These are phyloP conservation scores for Tangara arthus DNA, from an alignment of 2,797 vertebrate genomes.

Conservation along the genomic window DNA sequence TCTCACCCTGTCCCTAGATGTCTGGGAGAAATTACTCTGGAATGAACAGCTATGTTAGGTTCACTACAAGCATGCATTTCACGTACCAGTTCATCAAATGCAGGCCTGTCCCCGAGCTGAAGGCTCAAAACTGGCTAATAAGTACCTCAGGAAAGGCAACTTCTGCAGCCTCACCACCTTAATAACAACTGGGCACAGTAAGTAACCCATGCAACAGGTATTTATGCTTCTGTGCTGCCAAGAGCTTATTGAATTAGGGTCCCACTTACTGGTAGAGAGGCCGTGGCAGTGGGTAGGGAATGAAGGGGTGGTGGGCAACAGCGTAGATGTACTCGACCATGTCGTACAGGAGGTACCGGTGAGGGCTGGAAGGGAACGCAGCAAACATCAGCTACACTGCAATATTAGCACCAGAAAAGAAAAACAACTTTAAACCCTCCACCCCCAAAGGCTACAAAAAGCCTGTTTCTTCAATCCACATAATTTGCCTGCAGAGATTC, in stretches of 20 bases:
- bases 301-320: conserved; percentile 77
- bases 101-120: neutral
- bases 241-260: neutral
- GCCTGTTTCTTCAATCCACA: neutral
- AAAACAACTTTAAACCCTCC: neutral
- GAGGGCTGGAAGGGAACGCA: conserved; percentile 77
- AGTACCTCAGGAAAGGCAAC: neutral
- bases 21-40: neutral
- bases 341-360: conserved; percentile 88
- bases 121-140: neutral
- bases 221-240: neutral
- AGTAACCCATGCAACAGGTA: neutral
- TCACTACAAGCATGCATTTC: neutral
- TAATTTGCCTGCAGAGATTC: neutral
- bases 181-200: neutral
- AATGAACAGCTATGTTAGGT: neutral
- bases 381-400: neutral
- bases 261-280: conserved; percentile 87
- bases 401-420: neutral
- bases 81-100: neutral
- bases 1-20: neutral
- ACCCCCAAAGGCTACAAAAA: neutral
- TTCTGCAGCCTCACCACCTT: neutral
- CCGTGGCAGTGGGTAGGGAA: conserved; percentile 85
- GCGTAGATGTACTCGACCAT: conserved; percentile 87